Conservation (phyloP, 2,113 vertebrate genomes). For the Herpailurus yagouaroundi region DNA sequence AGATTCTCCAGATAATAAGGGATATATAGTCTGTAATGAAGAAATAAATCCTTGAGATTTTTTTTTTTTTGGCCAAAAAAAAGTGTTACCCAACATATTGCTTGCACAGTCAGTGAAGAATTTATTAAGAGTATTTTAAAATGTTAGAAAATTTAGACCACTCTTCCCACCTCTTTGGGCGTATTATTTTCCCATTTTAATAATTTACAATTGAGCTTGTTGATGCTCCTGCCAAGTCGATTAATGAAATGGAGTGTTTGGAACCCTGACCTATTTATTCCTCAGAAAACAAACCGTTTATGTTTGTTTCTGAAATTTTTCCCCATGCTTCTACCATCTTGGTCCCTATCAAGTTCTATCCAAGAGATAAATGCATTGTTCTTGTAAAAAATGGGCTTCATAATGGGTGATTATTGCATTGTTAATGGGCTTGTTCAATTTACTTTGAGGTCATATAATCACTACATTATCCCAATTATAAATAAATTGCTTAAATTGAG, state of each 20-base stretch:
- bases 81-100: background rate
- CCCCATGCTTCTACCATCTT: background rate
- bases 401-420: background rate
- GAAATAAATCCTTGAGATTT: background rate
- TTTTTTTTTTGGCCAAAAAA: slow-evolving; percentile 21
- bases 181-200: slow-evolving; percentile 29
- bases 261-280: background rate
- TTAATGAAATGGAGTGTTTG: slow-evolving; percentile 4
- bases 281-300: slow-evolving; percentile 30
- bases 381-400: background rate
- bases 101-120: background rate
- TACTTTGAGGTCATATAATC: slow-evolving; percentile 31
- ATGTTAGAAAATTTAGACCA: background rate
- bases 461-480: background rate
- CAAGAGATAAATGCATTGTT: background rate
- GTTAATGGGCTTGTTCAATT: background rate
- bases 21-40: background rate
- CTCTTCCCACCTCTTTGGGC: background rate
- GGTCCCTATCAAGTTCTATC: background rate
- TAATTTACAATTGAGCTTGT: background rate
- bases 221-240: background rate
- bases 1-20: background rate
- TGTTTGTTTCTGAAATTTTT: slow-evolving; percentile 26
- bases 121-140: background rate
- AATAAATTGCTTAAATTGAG: slow-evolving; percentile 20